Conservation (phyloP, 2,888 invertebrate genomes). For the Bursaphelenchus okinawaensis region DNA sequence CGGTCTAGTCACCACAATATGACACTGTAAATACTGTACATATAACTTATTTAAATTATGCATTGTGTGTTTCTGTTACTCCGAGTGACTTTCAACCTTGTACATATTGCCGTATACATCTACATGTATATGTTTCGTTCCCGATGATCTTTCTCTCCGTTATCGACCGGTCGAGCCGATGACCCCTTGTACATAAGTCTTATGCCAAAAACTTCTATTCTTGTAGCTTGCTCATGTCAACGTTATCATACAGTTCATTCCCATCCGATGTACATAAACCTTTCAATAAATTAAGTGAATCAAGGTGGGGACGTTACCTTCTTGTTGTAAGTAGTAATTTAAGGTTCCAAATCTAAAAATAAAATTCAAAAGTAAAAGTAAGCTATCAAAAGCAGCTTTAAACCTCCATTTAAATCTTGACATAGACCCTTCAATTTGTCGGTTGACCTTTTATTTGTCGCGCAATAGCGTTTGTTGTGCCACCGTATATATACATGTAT, state of each 20-base stretch:
- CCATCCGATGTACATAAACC: too few species aligned
- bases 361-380: too few species aligned
- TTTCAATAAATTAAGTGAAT: too few species aligned
- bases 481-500: too few species aligned
- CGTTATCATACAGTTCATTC: background rate
- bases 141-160: slow-evolving; percentile 3
- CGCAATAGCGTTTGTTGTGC: too few species aligned
- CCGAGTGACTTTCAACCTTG: background rate
- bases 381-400: too few species aligned
- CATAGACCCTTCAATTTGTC: too few species aligned
- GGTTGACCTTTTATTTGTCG: too few species aligned
- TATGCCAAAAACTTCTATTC: background rate
- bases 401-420: too few species aligned
- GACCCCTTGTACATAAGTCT: background rate
- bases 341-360: too few species aligned
- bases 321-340: too few species aligned
- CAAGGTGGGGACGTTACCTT: too few species aligned
- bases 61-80: background rate
- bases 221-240: background rate
- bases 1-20: background rate
- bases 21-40: background rate
- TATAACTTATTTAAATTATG: background rate
- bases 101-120: background rate
- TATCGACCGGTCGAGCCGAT: slow-evolving; percentile 3
- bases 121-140: slow-evolving; percentile 5